A percentile compares a stretch with the other conserved stretches of the same genome.
phyloP scores from a whole-genome alignment of 2,113 vertebrate genomes.

The Otolemur garnettii region DNA sequence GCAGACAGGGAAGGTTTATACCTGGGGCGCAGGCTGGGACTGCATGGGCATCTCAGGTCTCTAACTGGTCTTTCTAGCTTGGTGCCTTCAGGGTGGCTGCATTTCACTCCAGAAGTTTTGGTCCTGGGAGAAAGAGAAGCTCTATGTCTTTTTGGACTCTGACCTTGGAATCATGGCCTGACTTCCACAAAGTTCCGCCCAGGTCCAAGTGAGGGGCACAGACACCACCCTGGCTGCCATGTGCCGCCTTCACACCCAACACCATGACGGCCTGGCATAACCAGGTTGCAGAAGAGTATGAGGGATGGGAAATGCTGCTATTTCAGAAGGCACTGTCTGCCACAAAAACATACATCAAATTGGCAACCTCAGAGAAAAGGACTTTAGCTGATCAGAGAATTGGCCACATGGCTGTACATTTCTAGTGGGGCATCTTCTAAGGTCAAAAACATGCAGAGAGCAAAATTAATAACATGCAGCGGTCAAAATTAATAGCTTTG shows the following conservation, averaged over 20 bases:
- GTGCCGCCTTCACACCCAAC: too few relatives aligned
- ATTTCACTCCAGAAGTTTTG: background rate
- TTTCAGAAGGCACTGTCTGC: rapidly evolving
- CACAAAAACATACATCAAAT: background rate
- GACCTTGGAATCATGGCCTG: background rate
- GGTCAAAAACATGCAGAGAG: background rate
- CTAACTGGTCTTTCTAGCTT: background rate
- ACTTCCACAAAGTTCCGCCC: background rate
- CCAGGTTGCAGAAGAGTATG: background rate
- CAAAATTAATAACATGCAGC: rapidly evolving
- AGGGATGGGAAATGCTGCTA: background rate
- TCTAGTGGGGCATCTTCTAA: background rate
- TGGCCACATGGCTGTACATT: rapidly evolving
- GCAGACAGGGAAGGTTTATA: background rate
- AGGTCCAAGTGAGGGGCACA: background rate
- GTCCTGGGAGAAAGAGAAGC: background rate
- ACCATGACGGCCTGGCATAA: too few relatives aligned
- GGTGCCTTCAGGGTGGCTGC: background rate
- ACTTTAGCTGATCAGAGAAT: background rate
- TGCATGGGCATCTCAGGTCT: background rate
- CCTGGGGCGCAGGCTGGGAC: background rate
- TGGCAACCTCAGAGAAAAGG: background rate
- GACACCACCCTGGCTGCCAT: background rate
- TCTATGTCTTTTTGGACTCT: background rate
- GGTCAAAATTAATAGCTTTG: rapidly evolving